Percentiles rank a stretch among this genome's conserved stretches.
These are phyloP conservation scores for Austrofundulus limnaeus DNA, from an alignment of 2,113 vertebrate genomes.

Conservation along the genomic window DNA sequence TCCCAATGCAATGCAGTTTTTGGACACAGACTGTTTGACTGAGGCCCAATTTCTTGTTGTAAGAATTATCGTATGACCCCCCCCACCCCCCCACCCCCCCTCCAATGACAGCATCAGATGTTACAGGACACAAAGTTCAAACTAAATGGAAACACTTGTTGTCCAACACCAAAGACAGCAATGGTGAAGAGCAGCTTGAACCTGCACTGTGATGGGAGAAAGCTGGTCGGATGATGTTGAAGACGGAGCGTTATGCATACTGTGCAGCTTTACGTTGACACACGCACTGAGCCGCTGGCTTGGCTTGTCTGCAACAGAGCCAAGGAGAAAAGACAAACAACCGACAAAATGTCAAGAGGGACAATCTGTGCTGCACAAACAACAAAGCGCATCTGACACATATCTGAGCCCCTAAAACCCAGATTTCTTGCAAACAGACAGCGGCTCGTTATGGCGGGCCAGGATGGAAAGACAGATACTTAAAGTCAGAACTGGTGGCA, in stretches of 20 bases:
- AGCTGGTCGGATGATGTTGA: background rate
- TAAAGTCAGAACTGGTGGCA: conserved; percentile 52
- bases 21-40: too few species aligned
- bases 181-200: conserved; percentile 9
- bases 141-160: conserved; percentile 26
- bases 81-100: too few species aligned
- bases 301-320: conserved; percentile 59
- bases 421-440: conserved; percentile 55
- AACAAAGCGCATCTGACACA: conserved; percentile 56
- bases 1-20: too few species aligned
- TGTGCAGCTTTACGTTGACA: background rate
- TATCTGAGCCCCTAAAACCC: conserved; percentile 53
- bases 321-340: conserved; percentile 11
- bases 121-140: conserved; percentile 33
- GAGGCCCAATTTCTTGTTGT: conserved; percentile 17
- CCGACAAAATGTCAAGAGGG: conserved; percentile 55
- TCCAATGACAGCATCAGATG: conserved; percentile 27
- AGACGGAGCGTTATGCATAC: conserved; percentile 26
- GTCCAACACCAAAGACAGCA: conserved; percentile 4
- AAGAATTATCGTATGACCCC: conserved; percentile 34
- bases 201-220: background rate
- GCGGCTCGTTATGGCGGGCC: conserved; percentile 38
- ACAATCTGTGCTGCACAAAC: conserved; percentile 41
- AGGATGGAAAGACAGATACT: conserved; percentile 50
- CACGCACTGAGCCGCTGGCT: conserved; percentile 37